Evolutionary conservation across 1,140 invertebrate species (phyloP), one percentile per base, ranked within the genome.

Genomic region (Physella acuta): DNA sequence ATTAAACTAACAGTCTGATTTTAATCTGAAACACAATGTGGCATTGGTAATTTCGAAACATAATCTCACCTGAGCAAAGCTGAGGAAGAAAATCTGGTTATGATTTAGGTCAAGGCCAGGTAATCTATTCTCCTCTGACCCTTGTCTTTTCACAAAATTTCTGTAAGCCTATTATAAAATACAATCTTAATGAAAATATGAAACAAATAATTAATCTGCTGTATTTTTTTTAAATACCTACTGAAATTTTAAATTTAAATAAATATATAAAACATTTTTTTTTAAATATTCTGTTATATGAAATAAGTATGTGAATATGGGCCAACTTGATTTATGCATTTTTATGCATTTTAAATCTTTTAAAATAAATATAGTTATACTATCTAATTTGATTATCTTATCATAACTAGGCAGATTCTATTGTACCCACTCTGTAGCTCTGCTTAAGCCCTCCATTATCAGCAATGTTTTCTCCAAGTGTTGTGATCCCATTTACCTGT

Each of bases 31-130:
- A n/a, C n/a, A n/a, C n/a, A n/a, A n/a, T n/a, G n/a, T n/a, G n/a
- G n/a, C n/a, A 11, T 44, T 44, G 20, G 39, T 20, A 8, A 44
- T 44, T 44, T 44, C 8, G 20, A 20, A 49, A 39, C 60, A 37
- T 49, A 49, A 14, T 3, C 5, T 0, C 28, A 84, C 84, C 76
- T 83, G 81, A 26, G 81, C 81, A 70, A 79, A 83, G 60, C 79
- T 80, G 44, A 85, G 73, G 73, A 85, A 98, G 81, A 98, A 93
- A 26, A 98, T 85, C 83, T 95, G 93, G 75, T 90, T 88, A 0
- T 90, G 88, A 0, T 89, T 90, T 58, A 90, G 90, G 36, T 91
- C 72, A 5, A 84, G 71, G 3, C 79, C 79, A 26, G 85, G 80
- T 26, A 75, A 63, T 20, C 37, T 55, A 28, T 68, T 55, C 33